Conservation (phyloP, 2,113 vertebrate species). For the Tor tambroides region DNA sequence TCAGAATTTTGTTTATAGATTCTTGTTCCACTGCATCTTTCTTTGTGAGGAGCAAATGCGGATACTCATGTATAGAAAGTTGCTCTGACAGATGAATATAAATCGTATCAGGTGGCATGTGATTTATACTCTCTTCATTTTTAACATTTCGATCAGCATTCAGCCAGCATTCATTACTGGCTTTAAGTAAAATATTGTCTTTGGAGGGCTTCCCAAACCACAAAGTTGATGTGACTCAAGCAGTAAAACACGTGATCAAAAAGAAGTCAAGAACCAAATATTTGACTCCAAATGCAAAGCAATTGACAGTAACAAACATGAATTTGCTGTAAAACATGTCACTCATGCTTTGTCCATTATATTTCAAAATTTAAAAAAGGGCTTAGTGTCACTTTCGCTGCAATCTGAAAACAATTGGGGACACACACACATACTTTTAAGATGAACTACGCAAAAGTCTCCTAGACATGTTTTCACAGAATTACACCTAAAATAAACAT, state of each 20-base stretch:
- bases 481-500: not conserved
- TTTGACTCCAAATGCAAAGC: not conserved
- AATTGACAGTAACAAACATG: not conserved
- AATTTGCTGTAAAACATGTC: not conserved
- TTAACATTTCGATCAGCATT: no score
- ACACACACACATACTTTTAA: not conserved
- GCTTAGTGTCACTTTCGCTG: not conserved
- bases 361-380: not conserved
- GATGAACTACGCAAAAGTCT: not conserved
- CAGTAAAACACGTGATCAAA: not conserved
- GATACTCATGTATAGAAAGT: no score
- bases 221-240: not conserved
- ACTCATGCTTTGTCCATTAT: not conserved
- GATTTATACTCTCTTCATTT: not conserved
- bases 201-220: not conserved
- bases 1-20: not conserved
- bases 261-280: not conserved
- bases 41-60: not conserved
- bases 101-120: not conserved
- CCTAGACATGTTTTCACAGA: not conserved
- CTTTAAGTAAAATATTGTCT: not conserved
- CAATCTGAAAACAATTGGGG: not conserved
- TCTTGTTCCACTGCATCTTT: not conserved
- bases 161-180: not conserved
- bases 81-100: not conserved